Evolutionary conservation across 2,797 vertebrate genomes (phyloP).

Genomic region (Enteromius treurensis): DNA sequence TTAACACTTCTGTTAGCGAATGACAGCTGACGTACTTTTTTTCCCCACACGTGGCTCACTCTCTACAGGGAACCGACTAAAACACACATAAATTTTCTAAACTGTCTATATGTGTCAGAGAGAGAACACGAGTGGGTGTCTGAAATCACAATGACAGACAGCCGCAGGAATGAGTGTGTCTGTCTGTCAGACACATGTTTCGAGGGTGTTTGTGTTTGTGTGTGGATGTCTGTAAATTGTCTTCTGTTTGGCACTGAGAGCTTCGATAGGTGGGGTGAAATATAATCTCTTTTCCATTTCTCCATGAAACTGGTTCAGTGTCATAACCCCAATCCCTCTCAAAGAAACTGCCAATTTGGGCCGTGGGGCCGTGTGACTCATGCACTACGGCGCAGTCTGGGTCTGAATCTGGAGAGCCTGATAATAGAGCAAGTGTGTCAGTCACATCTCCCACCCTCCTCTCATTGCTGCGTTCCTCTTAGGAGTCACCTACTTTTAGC

Average conservation of each 20-base stretch:
- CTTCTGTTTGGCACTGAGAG: conserved; percentile 41
- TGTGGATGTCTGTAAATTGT: conserved; percentile 54
- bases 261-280: conserved; percentile 56
- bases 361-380: conserved; percentile 55
- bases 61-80: not conserved
- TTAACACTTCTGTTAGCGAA: conserved; percentile 47
- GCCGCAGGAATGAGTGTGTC: conserved; percentile 36
- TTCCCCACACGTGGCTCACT: not conserved
- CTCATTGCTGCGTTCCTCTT: not conserved
- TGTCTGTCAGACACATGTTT: conserved; percentile 33
- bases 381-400: conserved; percentile 43
- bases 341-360: conserved; percentile 61
- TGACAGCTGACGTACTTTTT: not conserved
- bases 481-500: conserved; percentile 7
- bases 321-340: conserved; percentile 58
- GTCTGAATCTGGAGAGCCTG: conserved; percentile 56
- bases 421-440: conserved; percentile 63
- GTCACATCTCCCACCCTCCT: conserved; percentile 57
- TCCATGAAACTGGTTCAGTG: conserved; percentile 57
- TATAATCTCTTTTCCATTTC: conserved; percentile 61
- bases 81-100: conserved; percentile 6
- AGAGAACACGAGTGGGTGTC: conserved; percentile 39
- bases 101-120: conserved; percentile 55
- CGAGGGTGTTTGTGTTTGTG: conserved; percentile 32
- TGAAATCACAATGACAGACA: conserved; percentile 35